Evolutionary conservation across 2,888 invertebrate genomes (phyloP).

Genomic region (Drosophila crucigera): DNA sequence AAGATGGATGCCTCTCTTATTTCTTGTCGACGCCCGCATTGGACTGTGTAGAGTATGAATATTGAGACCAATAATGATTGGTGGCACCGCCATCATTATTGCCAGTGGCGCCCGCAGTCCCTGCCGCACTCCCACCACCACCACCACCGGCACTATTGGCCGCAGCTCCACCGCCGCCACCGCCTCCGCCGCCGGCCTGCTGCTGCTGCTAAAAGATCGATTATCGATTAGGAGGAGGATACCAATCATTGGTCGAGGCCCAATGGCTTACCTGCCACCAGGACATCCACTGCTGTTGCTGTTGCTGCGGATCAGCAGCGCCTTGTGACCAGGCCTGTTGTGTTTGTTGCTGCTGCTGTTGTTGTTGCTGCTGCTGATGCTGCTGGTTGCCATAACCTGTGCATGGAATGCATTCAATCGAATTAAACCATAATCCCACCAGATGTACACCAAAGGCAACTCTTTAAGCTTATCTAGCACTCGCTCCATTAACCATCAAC

Average conservation of each 20-base stretch:
- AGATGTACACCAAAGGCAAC: slow-evolving; percentile 4
- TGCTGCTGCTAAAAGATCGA: slow-evolving; percentile 51
- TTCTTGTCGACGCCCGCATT: slow-evolving; percentile 70
- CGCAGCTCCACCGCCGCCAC: slow-evolving; percentile 50
- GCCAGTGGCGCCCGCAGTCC: slow-evolving; percentile 50
- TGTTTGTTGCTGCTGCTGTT: slow-evolving; percentile 82
- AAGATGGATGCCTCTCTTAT: slow-evolving; percentile 30
- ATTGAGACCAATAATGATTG: slow-evolving; percentile 85
- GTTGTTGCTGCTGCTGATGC: slow-evolving; percentile 73
- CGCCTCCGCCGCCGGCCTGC: slow-evolving; percentile 14
- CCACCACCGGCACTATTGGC: slow-evolving; percentile 56
- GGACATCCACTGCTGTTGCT: slow-evolving; percentile 85
- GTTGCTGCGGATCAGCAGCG: slow-evolving; percentile 82
- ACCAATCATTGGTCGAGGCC: neutral
- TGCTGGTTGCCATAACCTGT: slow-evolving; percentile 81
- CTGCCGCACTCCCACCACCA: slow-evolving; percentile 45
- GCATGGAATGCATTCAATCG: slow-evolving; percentile 21
- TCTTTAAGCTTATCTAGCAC: slow-evolving; percentile 22
- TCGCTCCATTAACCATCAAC: slow-evolving; percentile 36
- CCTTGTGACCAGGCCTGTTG: slow-evolving; percentile 82
- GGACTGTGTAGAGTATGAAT: slow-evolving; percentile 83
- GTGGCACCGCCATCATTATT: slow-evolving; percentile 73
- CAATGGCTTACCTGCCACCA: slow-evolving; percentile 84
- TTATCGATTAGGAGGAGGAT: neutral
- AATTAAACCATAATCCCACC: slow-evolving; percentile 6